Percentiles rank a stretch among this genome's conserved stretches.
Evolutionary conservation across 2,113 vertebrate genomes (phyloP).

Genomic region (Ailuropoda melanoleuca): DNA sequence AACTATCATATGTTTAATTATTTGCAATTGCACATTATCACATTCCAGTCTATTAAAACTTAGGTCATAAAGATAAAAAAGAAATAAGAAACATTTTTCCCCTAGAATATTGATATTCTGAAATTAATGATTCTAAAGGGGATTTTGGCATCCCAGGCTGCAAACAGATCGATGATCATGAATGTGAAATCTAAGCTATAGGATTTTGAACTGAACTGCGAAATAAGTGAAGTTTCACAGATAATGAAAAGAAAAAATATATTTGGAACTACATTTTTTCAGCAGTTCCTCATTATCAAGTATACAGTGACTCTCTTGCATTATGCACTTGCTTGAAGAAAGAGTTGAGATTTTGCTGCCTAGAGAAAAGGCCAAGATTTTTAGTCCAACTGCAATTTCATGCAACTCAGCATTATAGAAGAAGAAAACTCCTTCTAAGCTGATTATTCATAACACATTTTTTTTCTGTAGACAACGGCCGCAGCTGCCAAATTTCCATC

Average conservation of each 20-base stretch:
- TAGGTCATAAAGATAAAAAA: constrained; percentile 19
- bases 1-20: constrained; percentile 32
- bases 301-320: not conserved
- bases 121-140: constrained; percentile 52
- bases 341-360: constrained; percentile 19
- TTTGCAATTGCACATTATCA: not conserved
- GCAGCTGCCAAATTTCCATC: not conserved
- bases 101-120: constrained; percentile 44
- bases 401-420: not conserved
- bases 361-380: not conserved
- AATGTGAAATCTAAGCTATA: constrained; percentile 57
- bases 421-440: not conserved
- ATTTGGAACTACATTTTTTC: constrained; percentile 23
- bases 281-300: constrained; percentile 27
- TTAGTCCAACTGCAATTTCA: constrained; percentile 3
- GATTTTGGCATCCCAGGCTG: not conserved
- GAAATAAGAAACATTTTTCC: not conserved
- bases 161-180: constrained; percentile 67
- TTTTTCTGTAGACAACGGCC: not conserved
- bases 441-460: not conserved
- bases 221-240: constrained; percentile 60
- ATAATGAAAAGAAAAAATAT: constrained; percentile 38
- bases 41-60: constrained; percentile 37
- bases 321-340: not conserved
- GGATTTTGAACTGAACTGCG: constrained; percentile 70